Conservation (phyloP, 2,888 invertebrate genomes). For the Lysandra bellargus region DNA sequence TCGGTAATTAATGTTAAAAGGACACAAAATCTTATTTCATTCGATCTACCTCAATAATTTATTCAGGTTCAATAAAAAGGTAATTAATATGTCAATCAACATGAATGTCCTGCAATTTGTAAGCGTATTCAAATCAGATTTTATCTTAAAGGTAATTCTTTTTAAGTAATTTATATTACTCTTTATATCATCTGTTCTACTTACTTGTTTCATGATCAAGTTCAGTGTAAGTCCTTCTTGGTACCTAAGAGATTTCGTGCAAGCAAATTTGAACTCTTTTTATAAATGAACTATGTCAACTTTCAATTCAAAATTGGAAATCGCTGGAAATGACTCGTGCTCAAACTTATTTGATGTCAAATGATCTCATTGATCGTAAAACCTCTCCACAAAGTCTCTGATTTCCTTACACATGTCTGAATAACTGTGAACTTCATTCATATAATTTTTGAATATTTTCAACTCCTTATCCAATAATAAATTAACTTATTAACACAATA, state of each 20-base stretch:
- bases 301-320: not conserved
- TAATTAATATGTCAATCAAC: conserved; percentile 26
- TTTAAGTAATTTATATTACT: conserved; percentile 37
- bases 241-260: conserved; percentile 28
- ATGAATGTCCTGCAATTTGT: conserved; percentile 12
- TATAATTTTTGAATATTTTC: conserved; percentile 20
- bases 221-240: conserved; percentile 44
- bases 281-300: not conserved
- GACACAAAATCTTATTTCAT: not conserved
- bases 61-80: not conserved
- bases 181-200: conserved; percentile 40
- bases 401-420: conserved; percentile 43
- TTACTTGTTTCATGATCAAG: conserved; percentile 44
- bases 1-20: not conserved
- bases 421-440: conserved; percentile 48
- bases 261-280: not conserved
- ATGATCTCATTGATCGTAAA: conserved; percentile 47
- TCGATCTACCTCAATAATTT: not conserved
- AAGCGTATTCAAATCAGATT: conserved; percentile 20
- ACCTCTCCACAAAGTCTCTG: conserved; percentile 43
- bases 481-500: not conserved
- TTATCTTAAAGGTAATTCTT: conserved; percentile 25
- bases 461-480: not conserved
- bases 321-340: conserved; percentile 20
- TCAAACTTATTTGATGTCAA: conserved; percentile 47